Evolutionary conservation across 2,113 vertebrate genomes (phyloP), one percentile per base, ranked within the genome.

Genomic region (Pelusios castaneus): DNA sequence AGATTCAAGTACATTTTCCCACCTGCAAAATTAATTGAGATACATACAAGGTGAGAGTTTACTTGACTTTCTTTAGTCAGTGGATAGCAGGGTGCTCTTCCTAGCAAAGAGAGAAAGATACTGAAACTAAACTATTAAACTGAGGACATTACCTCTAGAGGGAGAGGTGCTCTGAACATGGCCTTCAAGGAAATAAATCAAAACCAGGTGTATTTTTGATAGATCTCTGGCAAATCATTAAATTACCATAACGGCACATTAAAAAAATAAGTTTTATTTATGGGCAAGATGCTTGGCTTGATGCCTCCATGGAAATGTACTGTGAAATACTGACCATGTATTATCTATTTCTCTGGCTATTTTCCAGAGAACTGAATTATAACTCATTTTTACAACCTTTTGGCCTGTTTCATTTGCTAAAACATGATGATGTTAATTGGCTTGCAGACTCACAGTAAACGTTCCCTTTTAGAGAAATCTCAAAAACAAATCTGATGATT

Each of bases 391-490:
- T 21, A 29, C 79, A 73, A 79, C 63, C n/a, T 92, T 24, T 0
- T 85, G 34, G 43, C 2, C 47, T 78, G 52, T 76, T 76, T 38
- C 78, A 2, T 90, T 93, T 90, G 55, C 91, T 89, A 90, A 89
- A 91, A 94, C 85, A 78, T 92, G 85, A 84, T 89, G 89, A 27
- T 29, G 87, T 84, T 95, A 96, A 95, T 95, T 96, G 34, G 5
- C 95, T 95, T 94, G 41, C 52, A 16, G 3, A 86, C 96, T 78
- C 83, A 56, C 49, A 95, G 51, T 91, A 76, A 79, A 75, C 89
- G 88, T 87, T 95, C 51, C 83, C 24, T 45, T 92, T 94, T 45
- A 83, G 45, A 96, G 58, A 96, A 89, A 83, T 85, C 47, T 96
- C 76, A 56, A 80, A 94, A 85, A 90, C 84, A 93, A 91, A 89